Evolutionary conservation across 1,140 invertebrate species (phyloP), one percentile per base, ranked within the genome.

Genomic region (Drosophila tani): DNA sequence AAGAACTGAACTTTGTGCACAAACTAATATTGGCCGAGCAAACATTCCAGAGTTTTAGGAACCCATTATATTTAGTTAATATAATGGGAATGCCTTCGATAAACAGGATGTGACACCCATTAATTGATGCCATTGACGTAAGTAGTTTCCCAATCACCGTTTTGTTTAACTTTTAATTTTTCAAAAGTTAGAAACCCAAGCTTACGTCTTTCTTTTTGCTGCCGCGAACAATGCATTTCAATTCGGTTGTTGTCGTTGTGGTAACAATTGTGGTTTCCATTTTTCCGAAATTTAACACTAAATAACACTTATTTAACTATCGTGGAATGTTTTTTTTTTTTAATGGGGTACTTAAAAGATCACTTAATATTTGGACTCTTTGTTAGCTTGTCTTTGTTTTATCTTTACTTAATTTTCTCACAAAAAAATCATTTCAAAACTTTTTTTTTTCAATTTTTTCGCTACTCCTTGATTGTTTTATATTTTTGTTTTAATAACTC

Each of bases 261-360:
- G 85, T 90, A 51, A 90, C 63, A 74, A 85, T 75, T 21, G 85
- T 85, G 17, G 85, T 79, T 76, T 90, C 85, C 85, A 90, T 88
- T 66, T 51, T 79, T 71, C 17, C 35, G 32, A 40, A 64, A 50
- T 32, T 62, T 56, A 46, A 66, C 45, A 68, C 38, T 35, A 49
- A 46, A 41, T 50, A 8, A 15, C 43, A 40, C 32, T 40, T 35
- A 5, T 4, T 21, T 21, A 35, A 53, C 14, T 14, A 5, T 38
- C 21, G 9, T 55, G 53, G 53, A 55, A 55, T 55, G 51, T 32
- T 55, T 35, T 4, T 32, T 55, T 35, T 4, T 24, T 29, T 27
- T 29, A 15, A 27, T 12, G 35, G 35, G 11, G 12, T 27, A 5
- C 12, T 15, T 2, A 53, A 55, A 55, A 19, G 19, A 38, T 55